Conservation (phyloP, 2,113 vertebrate genomes). For the Nettapus auritus region DNA sequence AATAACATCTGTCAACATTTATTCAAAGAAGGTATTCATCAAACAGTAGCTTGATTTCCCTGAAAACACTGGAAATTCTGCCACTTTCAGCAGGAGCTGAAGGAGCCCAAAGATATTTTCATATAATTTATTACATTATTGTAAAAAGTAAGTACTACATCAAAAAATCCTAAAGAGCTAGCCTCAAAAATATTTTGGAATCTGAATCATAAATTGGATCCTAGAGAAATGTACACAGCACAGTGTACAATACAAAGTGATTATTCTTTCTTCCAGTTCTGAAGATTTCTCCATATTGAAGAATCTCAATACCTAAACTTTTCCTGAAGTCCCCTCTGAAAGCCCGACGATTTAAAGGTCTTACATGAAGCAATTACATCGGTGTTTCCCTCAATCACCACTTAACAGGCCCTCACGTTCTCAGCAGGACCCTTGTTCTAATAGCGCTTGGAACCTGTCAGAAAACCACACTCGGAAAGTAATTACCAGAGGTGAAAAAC, state of each 20-base stretch:
- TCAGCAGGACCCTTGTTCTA: neutral
- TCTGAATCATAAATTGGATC: neutral
- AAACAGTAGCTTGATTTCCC: conserved; percentile 10
- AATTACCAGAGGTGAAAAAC: neutral
- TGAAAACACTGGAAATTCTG: neutral
- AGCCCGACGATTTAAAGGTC: neutral
- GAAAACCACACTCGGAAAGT: neutral
- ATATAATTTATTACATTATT: neutral
- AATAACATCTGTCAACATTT: conserved; percentile 33
- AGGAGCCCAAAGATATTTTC: neutral
- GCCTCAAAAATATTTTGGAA: neutral
- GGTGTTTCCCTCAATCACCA: neutral
- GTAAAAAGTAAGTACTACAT: neutral
- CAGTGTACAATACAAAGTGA: neutral
- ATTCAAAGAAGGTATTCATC: conserved; percentile 26
- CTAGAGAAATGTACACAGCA: neutral
- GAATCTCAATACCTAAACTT: neutral
- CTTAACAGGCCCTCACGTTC: neutral
- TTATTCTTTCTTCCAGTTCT: neutral
- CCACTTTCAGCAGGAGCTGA: neutral
- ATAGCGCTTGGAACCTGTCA: neutral
- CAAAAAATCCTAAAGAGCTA: neutral
- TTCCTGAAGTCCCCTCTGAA: neutral
- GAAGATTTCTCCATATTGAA: neutral
- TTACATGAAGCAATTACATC: neutral